Conservation (phyloP, 2,113 vertebrate genomes). For the Nestor notabilis region DNA sequence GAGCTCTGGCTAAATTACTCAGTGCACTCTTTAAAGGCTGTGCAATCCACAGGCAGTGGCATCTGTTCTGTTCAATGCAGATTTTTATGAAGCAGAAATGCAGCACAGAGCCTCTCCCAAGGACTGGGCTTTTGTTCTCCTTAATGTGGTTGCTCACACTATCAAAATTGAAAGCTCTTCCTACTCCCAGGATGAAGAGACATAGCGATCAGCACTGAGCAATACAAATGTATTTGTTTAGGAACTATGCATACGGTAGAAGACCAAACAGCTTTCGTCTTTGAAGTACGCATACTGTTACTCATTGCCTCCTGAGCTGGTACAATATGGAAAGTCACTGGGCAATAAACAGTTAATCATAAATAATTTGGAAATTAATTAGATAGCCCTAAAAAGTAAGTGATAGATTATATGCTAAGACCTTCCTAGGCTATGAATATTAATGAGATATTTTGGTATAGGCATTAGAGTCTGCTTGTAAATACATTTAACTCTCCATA, state of each 20-base stretch:
- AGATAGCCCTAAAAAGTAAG: not conserved
- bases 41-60: not conserved
- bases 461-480: not conserved
- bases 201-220: not conserved
- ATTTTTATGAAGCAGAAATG: conserved; percentile 21
- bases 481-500: not conserved
- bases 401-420: not conserved
- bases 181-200: not conserved
- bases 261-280: not conserved
- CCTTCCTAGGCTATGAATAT: not conserved
- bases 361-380: conserved; percentile 44
- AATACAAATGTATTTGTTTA: not conserved
- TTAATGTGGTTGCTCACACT: not conserved
- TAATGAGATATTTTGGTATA: conserved; percentile 9
- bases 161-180: not conserved
- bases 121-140: not conserved
- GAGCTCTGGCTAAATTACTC: conserved; percentile 5
- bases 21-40: not conserved
- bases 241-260: not conserved
- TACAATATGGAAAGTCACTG: not conserved
- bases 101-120: not conserved
- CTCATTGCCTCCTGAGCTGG: conserved; percentile 16
- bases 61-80: conserved; percentile 16
- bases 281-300: not conserved
- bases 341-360: conserved; percentile 12